Evolutionary conservation across 2,797 vertebrate species (phyloP).

Genomic region (Gadopsis marmoratus): DNA sequence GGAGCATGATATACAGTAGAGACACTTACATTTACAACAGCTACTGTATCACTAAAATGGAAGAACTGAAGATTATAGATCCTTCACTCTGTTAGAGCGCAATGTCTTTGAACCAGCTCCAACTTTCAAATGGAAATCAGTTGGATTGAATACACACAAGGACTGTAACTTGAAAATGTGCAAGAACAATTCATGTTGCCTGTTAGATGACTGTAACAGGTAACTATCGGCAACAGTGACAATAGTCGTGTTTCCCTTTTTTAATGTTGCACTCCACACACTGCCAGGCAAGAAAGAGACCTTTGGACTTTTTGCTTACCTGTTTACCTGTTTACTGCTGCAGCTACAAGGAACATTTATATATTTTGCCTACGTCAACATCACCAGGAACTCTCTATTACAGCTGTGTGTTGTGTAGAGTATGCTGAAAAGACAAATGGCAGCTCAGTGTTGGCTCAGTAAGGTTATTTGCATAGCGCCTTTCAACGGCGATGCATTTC

Average conservation of each 20-base stretch:
- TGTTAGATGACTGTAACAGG: neutral
- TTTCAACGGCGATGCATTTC: neutral
- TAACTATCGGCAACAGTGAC: neutral
- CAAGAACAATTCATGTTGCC: neutral
- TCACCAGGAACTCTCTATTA: neutral
- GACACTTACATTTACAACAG: neutral
- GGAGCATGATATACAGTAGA: neutral
- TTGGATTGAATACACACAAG: neutral
- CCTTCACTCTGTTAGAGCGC: neutral
- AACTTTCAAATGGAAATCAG: neutral
- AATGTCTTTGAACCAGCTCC: neutral
- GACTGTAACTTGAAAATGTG: neutral
- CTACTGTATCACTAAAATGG: neutral
- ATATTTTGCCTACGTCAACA: neutral
- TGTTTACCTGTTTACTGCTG: neutral
- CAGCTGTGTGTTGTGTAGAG: neutral
- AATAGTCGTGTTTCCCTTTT: too few species aligned
- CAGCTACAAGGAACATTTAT: neutral
- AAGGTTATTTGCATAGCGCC: neutral
- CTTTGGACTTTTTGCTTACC: neutral
- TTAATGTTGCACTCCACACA: neutral
- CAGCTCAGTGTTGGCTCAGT: neutral
- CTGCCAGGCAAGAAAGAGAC: neutral
- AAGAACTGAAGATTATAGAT: neutral
- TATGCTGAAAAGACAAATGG: constrained; percentile 2